These are phyloP conservation scores for Cyphomyrmex costatus DNA, from an alignment of 1,140 invertebrate species.

Conservation along the genomic window DNA sequence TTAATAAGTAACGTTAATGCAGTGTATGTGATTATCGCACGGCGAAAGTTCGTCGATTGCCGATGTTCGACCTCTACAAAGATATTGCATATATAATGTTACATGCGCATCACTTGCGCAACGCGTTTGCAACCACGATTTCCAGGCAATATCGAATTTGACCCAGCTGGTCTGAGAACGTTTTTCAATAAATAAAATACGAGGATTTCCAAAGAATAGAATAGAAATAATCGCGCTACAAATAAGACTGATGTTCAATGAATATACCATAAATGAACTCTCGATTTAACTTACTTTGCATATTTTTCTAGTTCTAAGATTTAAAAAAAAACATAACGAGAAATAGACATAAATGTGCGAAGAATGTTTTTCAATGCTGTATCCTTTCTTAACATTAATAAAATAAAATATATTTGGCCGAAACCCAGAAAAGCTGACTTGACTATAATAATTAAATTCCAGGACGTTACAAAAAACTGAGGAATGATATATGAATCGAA, in stretches of 20 bases:
- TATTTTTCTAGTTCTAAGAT: too few relatives aligned
- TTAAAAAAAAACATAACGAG: too few relatives aligned
- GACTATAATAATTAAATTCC: too few relatives aligned
- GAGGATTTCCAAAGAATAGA: not conserved
- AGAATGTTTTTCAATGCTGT: not conserved
- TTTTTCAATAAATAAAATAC: not conserved
- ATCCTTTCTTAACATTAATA: not conserved
- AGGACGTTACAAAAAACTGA: not conserved
- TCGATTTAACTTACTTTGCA: too few relatives aligned
- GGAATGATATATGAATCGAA: not conserved
- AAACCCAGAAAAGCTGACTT: not conserved
- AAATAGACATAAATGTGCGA: not conserved
- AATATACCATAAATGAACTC: too few relatives aligned
- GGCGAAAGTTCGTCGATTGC: conserved; percentile 69
- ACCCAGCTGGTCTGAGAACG: not conserved
- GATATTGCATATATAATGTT: conserved; percentile 38
- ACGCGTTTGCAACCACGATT: conserved; percentile 15
- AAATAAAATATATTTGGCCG: not conserved
- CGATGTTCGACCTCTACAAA: conserved; percentile 64
- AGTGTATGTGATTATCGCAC: conserved; percentile 6
- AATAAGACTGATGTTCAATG: not conserved
- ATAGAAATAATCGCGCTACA: not conserved
- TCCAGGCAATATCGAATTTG: not conserved
- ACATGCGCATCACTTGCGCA: conserved; percentile 51
- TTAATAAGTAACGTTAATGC: conserved; percentile 15